Percentiles rank a stretch among this genome's conserved stretches.
Evolutionary conservation across 1,140 invertebrate species (phyloP).

Genomic region (Phymastichus coffea): DNA sequence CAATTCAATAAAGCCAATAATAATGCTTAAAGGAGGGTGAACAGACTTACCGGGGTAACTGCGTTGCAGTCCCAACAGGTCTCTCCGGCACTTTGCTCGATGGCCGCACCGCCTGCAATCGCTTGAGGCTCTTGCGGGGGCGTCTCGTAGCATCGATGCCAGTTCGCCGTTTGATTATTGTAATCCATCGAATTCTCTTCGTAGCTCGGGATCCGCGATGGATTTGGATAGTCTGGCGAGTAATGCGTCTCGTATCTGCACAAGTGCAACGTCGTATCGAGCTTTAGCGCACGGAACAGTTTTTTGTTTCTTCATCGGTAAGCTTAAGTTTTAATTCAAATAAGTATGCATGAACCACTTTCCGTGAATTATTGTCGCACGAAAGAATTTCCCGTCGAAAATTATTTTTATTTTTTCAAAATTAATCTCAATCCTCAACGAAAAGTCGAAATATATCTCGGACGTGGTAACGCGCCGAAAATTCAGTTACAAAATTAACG

Average conservation of each 20-base stretch:
- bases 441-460: no score
- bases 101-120: conserved; percentile 21
- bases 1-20: neutral
- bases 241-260: conserved; percentile 40
- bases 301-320: neutral
- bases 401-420: no score
- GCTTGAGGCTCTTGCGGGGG: conserved; percentile 44
- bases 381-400: no score
- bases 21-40: no score
- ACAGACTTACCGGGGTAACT: conserved; percentile 19
- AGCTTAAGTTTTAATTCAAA: conserved; percentile 3
- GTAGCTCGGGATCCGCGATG: conserved; percentile 42
- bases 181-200: conserved; percentile 53
- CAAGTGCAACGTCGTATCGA: conserved; percentile 3
- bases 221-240: conserved; percentile 37
- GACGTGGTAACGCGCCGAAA: no score
- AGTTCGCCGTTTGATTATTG: conserved; percentile 18
- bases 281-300: neutral
- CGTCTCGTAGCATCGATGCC: conserved; percentile 46
- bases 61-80: conserved; percentile 46
- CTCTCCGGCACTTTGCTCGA: conserved; percentile 32
- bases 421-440: no score
- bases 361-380: no score
- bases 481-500: neutral
- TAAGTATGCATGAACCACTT: no score